Percentiles rank a stretch among this genome's conserved stretches.
phyloP scores from a whole-genome alignment of 2,113 vertebrate species.

The Hoplias malabaricus region DNA sequence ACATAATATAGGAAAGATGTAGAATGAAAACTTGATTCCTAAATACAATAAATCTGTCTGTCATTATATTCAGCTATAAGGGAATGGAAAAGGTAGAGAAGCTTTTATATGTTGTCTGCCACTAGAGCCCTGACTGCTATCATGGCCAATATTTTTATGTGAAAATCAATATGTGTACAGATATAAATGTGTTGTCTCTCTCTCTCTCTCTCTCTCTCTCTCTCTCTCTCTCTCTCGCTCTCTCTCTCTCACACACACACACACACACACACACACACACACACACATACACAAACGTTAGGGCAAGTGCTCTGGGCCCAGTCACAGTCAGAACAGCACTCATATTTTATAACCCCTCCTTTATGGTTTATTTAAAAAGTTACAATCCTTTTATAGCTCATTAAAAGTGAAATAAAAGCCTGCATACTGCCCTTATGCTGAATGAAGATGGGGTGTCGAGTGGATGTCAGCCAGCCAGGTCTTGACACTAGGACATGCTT shows the following conservation, averaged over 20 bases:
- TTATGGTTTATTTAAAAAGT: constrained; percentile 82
- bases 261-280: not conserved
- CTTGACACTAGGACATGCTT: constrained; percentile 49
- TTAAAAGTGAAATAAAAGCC: constrained; percentile 76
- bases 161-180: constrained; percentile 66
- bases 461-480: constrained; percentile 58
- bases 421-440: constrained; percentile 63
- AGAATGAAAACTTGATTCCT: not conserved
- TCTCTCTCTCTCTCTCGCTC: not conserved
- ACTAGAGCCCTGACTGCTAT: constrained; percentile 40
- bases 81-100: not conserved
- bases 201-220: not conserved
- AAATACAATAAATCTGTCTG: not conserved
- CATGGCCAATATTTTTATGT: not conserved
- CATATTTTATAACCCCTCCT: constrained; percentile 71
- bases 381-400: constrained; percentile 78
- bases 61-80: not conserved
- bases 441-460: constrained; percentile 50
- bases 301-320: constrained; percentile 56
- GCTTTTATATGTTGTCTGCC: constrained; percentile 10
- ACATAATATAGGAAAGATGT: not conserved
- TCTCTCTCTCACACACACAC: not conserved
- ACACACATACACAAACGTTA: constrained; percentile 1
- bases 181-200: constrained; percentile 57
- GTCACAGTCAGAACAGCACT: constrained; percentile 68